Evolutionary conservation across 2,797 vertebrate species (phyloP).

Genomic region (Lagodon rhomboides): DNA sequence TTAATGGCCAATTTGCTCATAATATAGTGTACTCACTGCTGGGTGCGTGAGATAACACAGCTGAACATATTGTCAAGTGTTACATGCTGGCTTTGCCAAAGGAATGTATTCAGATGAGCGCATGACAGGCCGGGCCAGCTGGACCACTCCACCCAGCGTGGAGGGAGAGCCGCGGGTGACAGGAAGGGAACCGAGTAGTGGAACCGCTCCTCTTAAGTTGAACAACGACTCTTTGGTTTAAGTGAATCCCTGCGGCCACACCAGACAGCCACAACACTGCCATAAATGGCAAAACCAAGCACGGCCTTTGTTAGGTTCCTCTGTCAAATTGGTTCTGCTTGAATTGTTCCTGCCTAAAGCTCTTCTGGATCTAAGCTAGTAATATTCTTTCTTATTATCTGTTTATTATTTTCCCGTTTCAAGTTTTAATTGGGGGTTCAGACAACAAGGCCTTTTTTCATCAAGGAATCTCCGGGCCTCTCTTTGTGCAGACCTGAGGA

Average conservation of each 20-base stretch:
- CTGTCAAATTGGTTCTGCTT: background rate
- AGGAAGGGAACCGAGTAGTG: conserved; percentile 36
- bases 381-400: conserved; percentile 41
- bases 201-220: conserved; percentile 27
- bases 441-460: conserved; percentile 60
- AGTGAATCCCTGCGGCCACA: conserved; percentile 14
- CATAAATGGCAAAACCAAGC: conserved; percentile 12
- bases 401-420: conserved; percentile 34
- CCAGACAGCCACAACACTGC: background rate
- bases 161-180: conserved; percentile 33
- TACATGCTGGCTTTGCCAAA: conserved; percentile 58
- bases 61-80: conserved; percentile 51
- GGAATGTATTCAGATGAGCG: conserved; percentile 67
- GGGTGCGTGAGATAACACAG: conserved; percentile 47
- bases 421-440: conserved; percentile 51
- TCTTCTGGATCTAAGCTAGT: conserved; percentile 46
- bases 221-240: conserved; percentile 1
- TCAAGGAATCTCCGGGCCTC: conserved; percentile 59
- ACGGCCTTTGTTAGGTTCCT: background rate
- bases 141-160: conserved; percentile 30
- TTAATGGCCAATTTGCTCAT: conserved; percentile 60
- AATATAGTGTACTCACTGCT: conserved; percentile 41
- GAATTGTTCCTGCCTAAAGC: conserved; percentile 12
- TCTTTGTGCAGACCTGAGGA: conserved; percentile 53
- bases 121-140: conserved; percentile 66